Base-by-base conservation (phyloP, 2,113 vertebrate species). In the Eira barbara region DNA sequence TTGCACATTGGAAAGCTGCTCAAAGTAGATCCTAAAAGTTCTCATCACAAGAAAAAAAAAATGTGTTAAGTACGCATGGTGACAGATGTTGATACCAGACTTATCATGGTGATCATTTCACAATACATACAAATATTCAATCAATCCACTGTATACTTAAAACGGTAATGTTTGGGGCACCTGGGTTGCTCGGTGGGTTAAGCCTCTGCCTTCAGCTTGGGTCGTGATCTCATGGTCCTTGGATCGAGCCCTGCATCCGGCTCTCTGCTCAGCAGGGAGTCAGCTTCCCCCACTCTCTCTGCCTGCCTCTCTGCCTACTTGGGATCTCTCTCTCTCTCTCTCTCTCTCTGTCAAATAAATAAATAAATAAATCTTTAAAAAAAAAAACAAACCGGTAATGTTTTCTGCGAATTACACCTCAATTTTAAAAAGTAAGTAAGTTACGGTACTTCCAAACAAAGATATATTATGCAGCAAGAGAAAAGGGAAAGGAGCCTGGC, bases 351-450 rank as follows among this genome's bases (percentile, higher is more conserved):
- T 0, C 39, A 42, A 42, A 42, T 42, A 42, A 42, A 42, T 42
- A 42, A 42, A 42, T 42, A 42, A 42, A 42, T 42, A 42, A 42
- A 42, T 42, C 39, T 42, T 42, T 42, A 42, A 42, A 42, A 42
- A 42, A 42, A 42, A 42, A 42, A 39, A 39, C 39, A 39, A 42
- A 42, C 27, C 27, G 21, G 34, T 29, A n/a, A 42, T 73, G 42
- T 45, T 36, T 4, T 65, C 25, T 45, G 7, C 55, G 17, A 82
- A 63, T 52, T 82, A 63, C 18, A 74, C 23, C 45, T 84, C 39
- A 49, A 79, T 61, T 83, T 84, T 39, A 45, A 4, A 18, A 92
- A 73, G 25, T 65, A 81, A 94, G 31, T 65, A 79, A 82, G 65
- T 69, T 71, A 59, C 3, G n/a, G n/a, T 80, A 55, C 63, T 79